A percentile compares a stretch with the other conserved stretches of the same genome.
Evolutionary conservation across 1,140 invertebrate species (phyloP).

Genomic region (Lucilia cuprina): DNA sequence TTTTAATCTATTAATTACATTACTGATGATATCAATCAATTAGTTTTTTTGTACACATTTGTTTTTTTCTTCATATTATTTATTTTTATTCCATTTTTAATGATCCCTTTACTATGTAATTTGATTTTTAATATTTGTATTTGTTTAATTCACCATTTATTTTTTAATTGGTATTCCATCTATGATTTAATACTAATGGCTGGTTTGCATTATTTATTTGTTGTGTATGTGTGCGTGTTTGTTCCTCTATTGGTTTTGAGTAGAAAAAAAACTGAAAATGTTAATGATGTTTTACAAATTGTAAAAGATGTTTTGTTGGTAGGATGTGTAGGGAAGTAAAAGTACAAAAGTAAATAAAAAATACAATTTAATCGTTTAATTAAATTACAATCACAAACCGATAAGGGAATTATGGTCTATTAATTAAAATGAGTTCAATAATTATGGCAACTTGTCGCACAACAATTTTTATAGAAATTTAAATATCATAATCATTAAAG

Average conservation of each 20-base stretch:
- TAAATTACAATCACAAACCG: background rate
- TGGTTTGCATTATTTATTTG: background rate
- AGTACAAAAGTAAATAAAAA: background rate
- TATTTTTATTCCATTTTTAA: background rate
- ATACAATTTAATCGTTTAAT: background rate
- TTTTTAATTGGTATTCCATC: background rate
- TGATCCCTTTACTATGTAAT: background rate
- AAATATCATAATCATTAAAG: too few species aligned
- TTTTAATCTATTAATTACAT: background rate
- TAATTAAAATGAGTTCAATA: too few species aligned
- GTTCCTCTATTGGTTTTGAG: background rate
- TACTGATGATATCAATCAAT: background rate
- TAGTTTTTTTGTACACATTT: too few species aligned
- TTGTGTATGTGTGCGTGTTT: background rate
- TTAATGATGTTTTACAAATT: background rate
- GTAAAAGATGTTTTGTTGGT: background rate
- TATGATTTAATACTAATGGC: background rate
- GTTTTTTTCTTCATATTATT: background rate
- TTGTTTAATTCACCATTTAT: constrained; percentile 4
- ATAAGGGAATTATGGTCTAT: background rate
- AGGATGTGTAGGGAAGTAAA: background rate
- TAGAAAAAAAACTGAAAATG: background rate
- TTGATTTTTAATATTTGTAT: background rate
- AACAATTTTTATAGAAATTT: too few species aligned
- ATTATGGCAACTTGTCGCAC: too few species aligned